phyloP scores from a whole-genome alignment of 2,113 vertebrate species.

The Mola mola region DNA sequence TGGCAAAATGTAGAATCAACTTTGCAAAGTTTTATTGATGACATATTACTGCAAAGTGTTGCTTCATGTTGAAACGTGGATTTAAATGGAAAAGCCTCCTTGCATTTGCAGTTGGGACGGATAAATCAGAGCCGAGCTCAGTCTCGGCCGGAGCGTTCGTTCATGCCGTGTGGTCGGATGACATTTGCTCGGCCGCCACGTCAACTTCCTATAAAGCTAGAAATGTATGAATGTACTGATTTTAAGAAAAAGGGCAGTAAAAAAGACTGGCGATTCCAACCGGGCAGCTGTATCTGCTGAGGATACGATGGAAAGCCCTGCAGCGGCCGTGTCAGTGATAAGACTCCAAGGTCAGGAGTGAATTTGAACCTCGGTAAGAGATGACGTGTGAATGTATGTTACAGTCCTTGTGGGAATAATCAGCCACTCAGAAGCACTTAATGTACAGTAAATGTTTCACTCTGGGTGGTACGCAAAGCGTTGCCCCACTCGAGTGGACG shows the following conservation, averaged over 20 bases:
- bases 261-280: neutral
- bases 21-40: too few species aligned
- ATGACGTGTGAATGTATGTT: constrained; percentile 47
- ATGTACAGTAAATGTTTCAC: constrained; percentile 18
- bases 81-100: too few species aligned
- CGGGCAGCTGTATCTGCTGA: neutral
- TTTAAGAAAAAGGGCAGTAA: neutral
- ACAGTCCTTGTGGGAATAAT: constrained; percentile 16
- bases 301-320: neutral
- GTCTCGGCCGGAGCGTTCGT: too few species aligned
- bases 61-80: too few species aligned
- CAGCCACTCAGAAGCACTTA: constrained; percentile 15
- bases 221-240: too few species aligned
- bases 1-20: too few species aligned
- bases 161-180: too few species aligned
- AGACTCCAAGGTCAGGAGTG: neutral
- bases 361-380: constrained; percentile 9
- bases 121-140: too few species aligned
- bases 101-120: too few species aligned
- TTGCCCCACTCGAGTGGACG: constrained; percentile 16
- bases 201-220: too few species aligned
- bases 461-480: constrained; percentile 14
- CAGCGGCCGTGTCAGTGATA: neutral
- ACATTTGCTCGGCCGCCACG: too few species aligned
- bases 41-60: too few species aligned